Evolutionary conservation across 2,797 vertebrate species (phyloP).

Genomic region (Pyrocephalus nanus): DNA sequence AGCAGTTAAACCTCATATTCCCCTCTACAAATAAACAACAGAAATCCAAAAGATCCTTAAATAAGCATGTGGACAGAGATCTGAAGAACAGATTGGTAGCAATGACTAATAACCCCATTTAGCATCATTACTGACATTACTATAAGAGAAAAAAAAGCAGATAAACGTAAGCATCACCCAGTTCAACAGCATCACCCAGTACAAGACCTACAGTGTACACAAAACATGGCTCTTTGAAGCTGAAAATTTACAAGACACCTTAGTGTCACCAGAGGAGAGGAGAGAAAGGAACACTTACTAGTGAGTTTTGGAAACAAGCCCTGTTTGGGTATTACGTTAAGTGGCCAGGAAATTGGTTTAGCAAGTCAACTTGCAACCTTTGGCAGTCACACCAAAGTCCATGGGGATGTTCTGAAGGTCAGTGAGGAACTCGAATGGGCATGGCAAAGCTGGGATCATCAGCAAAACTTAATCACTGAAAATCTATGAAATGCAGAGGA

Average conservation of each 20-base stretch:
- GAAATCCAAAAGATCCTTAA: neutral
- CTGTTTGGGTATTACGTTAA: neutral
- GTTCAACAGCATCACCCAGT: neutral
- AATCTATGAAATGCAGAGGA: neutral
- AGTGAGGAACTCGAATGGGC: rapidly evolving
- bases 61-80: neutral
- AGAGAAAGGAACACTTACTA: neutral
- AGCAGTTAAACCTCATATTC: neutral
- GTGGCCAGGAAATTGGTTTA: neutral
- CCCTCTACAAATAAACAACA: neutral
- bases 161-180: rapidly evolving
- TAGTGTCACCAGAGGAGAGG: neutral
- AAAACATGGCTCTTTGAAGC: neutral
- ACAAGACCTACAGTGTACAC: rapidly evolving
- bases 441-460: neutral
- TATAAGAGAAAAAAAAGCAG: neutral
- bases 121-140: neutral
- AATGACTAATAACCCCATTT: neutral
- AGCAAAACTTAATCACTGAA: neutral
- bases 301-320: neutral
- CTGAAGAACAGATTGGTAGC: neutral
- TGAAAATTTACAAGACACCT: neutral
- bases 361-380: neutral
- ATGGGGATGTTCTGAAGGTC: neutral
- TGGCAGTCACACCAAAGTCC: neutral